Evolutionary conservation across 1,140 invertebrate species (phyloP).

Genomic region (Drosophila busckii): DNA sequence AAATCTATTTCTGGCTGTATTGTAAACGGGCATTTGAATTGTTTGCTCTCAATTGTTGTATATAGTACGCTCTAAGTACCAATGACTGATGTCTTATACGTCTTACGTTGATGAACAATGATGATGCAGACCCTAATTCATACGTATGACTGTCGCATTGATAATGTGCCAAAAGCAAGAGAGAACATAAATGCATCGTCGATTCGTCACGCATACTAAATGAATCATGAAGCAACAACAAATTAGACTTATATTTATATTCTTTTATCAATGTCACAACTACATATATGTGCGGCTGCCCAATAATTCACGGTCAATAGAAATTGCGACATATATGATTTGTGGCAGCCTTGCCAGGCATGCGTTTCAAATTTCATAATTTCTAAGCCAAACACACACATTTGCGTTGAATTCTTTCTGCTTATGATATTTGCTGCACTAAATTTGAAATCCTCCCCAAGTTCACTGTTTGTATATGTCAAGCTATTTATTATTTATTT

Average conservation of each 20-base stretch:
- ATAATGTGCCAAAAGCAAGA: slow-evolving; percentile 46
- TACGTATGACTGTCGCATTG: slow-evolving; percentile 46
- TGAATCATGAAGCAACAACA: slow-evolving; percentile 42
- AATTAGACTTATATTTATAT: slow-evolving; percentile 14
- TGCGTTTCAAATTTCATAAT: background rate
- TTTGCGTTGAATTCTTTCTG: slow-evolving; percentile 12
- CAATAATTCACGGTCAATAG: slow-evolving; percentile 44
- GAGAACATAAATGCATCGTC: slow-evolving; percentile 49
- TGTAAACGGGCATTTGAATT: slow-evolving; percentile 61
- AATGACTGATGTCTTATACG: no score
- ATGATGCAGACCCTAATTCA: no score
- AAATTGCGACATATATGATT: slow-evolving; percentile 27
- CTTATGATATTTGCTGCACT: slow-evolving; percentile 14
- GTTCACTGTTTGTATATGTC: slow-evolving; percentile 48
- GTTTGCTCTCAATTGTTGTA: slow-evolving; percentile 58
- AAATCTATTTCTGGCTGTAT: slow-evolving; percentile 62
- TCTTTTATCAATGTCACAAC: slow-evolving; percentile 53
- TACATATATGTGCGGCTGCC: slow-evolving; percentile 35
- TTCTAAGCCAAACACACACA: slow-evolving; percentile 22
- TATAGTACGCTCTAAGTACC: no score
- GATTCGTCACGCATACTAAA: slow-evolving; percentile 59
- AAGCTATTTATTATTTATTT: background rate
- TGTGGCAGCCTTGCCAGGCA: slow-evolving; percentile 24
- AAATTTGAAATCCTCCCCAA: slow-evolving; percentile 56
- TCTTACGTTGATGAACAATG: no score